Base-by-base conservation (phyloP, 2,888 invertebrate species). In the Chironomus tentans region DNA sequence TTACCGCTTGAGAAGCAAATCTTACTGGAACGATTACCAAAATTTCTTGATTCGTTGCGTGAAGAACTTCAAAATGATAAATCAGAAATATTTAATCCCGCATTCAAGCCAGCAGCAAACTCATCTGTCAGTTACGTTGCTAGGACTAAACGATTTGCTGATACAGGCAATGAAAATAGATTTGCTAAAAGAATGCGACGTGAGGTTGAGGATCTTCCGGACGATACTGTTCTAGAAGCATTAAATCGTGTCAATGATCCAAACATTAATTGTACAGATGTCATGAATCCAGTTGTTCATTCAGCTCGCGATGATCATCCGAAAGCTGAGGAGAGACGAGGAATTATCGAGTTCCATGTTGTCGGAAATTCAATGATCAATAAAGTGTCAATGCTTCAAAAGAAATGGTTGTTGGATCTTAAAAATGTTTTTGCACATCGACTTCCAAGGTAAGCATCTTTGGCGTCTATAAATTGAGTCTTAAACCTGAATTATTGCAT, bases 351-450 rank as follows among this genome's bases (percentile, higher is more conserved):
- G 81, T 95, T 98, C 82, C 95, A 97, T 80, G 92, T 99, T 6
- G 92, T 98, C 75, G 94, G 95, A 3, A 98, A 99, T 85, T 94
- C 95, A 2, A 85, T 98, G 10, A 94, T 93, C 0, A 90, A 92
- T 77, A 89, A 91, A 0, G 95, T 96, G 4, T 89, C 92, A 72
- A 93, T 94, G 80, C 94, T 96, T 83, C 94, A 94, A 1, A 94
- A 97, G 89, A 87, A 97, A 7, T 97, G 97, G 96, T 79, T 84
- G 2, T 76, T 84, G n/a, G 88, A 95, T 22, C 87, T 98, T 7
- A 96, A 97, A 83, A 95, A 95, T 82, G 94, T 98, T 0, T 97
- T 98, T 83, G 94, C 96, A 0, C 93, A 95, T 81, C 98, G 98
- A 81, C 85, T 99, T 77, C 97, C 98, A 0, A 89, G 56, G 56